phyloP scores from a whole-genome alignment of 2,113 vertebrate genomes.

The Nettapus auritus region DNA sequence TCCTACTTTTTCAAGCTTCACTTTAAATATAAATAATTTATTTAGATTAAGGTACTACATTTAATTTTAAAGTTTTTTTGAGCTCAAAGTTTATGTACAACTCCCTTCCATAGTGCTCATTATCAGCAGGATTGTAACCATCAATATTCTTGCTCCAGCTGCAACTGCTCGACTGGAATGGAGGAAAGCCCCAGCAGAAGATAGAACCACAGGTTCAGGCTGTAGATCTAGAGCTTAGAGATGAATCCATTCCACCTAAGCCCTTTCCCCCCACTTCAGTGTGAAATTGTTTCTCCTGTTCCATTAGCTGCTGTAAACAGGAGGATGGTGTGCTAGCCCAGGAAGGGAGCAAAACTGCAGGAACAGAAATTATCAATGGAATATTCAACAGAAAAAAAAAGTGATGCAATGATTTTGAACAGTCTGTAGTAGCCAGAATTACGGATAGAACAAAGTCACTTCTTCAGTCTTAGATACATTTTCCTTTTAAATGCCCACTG shows the following conservation, averaged over 20 bases:
- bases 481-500: not conserved
- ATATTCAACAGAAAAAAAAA: not conserved
- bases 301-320: not conserved
- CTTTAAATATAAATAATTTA: not conserved
- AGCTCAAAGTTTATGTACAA: not conserved
- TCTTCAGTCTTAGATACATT: not conserved
- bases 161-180: not conserved
- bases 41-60: not conserved
- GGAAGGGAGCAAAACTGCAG: not conserved
- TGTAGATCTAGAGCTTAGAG: not conserved
- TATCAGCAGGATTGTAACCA: not conserved
- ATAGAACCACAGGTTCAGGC: not conserved
- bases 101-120: not conserved
- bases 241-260: not conserved
- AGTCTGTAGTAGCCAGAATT: not conserved
- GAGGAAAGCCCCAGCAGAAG: not conserved
- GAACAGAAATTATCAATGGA: not conserved
- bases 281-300: not conserved
- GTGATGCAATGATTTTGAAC: not conserved
- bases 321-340: not conserved
- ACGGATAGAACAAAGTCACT: not conserved
- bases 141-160: not conserved
- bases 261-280: not conserved
- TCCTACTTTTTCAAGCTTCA: not conserved
- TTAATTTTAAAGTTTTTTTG: not conserved